Evolutionary conservation across 1,140 invertebrate species (phyloP), one percentile per base, ranked within the genome.

Genomic region (Drosophila nannoptera): DNA sequence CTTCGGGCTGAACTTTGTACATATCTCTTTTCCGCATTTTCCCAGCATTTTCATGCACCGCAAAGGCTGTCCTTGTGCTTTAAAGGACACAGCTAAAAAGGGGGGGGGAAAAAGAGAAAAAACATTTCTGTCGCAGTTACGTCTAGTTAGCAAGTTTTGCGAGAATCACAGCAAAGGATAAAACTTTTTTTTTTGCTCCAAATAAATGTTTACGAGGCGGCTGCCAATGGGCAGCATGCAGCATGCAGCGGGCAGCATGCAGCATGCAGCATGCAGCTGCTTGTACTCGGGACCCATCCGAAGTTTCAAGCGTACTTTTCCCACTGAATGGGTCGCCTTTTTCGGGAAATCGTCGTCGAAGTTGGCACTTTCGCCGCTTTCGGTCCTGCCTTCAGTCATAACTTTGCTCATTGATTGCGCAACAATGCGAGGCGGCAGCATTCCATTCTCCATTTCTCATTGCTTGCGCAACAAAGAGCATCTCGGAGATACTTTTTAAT

Each of bases 301-400:
- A 69, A 69, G 46, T 69, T 69, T 58, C 52, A 45, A 69, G 61
- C 53, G 52, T 31, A 64, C 53, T 69, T 45, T 52, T 65, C 56
- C 36, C 43, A 40, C 61, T 65, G 32, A 16, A n/a, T 38, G 62
- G n/a, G 12, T 14, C 33, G 33, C 64, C 36, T 52, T 52, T 58
- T 40, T 11, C 6, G 40, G 43, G 60, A 69, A 69, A 43, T 61
- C 53, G 9, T 54, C 6, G 16, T 12, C 14, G 16, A 14, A 32
- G 22, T 45, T 45, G 54, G 61, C 61, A 55, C 61, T 55, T 55
- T 55, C 31, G 8, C 7, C 36, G 61, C 52, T 46, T 32, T 22
- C 22, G 22, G 3, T 22, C 22, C 22, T 22, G 22, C 61, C 46
- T 55, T 64, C 22, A 36, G 61, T 14, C 61, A 64, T 64, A 64